phyloP scores from a whole-genome alignment of 2,113 vertebrate species.

The Gobiocypris rarus region DNA sequence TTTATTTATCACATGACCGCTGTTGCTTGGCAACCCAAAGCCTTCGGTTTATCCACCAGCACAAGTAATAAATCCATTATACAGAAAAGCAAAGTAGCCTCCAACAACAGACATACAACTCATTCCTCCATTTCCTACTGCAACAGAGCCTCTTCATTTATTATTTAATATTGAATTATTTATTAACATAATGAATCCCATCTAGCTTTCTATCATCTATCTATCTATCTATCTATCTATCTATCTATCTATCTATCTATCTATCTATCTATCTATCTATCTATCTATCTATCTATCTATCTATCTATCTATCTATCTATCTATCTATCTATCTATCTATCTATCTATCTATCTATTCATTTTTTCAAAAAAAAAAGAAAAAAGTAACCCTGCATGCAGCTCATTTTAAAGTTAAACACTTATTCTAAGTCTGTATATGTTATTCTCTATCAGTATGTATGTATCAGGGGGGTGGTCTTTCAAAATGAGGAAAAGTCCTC shows the following conservation, averaged over 20 bases:
- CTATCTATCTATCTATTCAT: background rate
- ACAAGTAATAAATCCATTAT: constrained; percentile 50
- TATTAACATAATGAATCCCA: background rate
- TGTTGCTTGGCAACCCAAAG: constrained; percentile 57
- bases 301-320: background rate
- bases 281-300: background rate
- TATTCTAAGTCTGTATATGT: too few relatives aligned
- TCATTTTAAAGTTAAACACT: too few relatives aligned
- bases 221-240: background rate
- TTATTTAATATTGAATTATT: background rate
- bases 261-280: background rate
- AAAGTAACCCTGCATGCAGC: too few relatives aligned
- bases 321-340: background rate
- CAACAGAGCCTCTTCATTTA: background rate
- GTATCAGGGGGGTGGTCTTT: too few relatives aligned
- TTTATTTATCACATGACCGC: constrained; percentile 49
- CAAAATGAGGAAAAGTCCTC: too few relatives aligned
- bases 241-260: background rate
- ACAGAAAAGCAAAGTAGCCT: constrained; percentile 42
- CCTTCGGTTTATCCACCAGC: constrained; percentile 44
- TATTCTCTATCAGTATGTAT: too few relatives aligned
- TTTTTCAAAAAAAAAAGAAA: too few relatives aligned
- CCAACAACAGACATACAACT: constrained; percentile 9
- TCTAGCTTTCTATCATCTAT: background rate
- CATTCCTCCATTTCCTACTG: background rate